Conservation (phyloP, 2,888 invertebrate species). For the Halictus quadricinctus region DNA sequence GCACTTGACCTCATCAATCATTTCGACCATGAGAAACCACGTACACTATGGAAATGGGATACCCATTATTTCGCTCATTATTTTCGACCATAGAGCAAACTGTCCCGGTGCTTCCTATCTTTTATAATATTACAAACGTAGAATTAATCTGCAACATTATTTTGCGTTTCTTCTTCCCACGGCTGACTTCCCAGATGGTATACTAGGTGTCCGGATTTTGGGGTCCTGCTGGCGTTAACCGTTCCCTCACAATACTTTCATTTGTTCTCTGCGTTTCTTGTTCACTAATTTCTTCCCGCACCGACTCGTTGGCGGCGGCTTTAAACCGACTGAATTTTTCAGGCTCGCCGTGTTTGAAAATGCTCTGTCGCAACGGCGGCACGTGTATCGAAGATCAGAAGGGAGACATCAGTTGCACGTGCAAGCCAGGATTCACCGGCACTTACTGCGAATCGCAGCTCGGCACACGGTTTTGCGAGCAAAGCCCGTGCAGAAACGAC, state of each 20-base stretch:
- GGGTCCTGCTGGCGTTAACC: not conserved
- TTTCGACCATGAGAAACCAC: not conserved
- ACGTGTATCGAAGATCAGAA: constrained; percentile 87
- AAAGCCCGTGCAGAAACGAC: constrained; percentile 91
- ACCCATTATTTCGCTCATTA: not conserved
- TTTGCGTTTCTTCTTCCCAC: not conserved
- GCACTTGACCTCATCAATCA: not conserved
- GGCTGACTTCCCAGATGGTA: not conserved
- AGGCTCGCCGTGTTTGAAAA: constrained; percentile 88
- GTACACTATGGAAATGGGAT: not conserved
- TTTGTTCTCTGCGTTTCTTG: constrained; percentile 10
- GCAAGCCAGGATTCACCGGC: constrained; percentile 87
- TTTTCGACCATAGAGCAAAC: not conserved
- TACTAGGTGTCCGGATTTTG: constrained; percentile 33
- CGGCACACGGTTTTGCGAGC: constrained; percentile 88
- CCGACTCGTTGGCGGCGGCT: not conserved
- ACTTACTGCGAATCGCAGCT: constrained; percentile 89
- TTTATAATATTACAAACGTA: not conserved
- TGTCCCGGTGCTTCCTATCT: not conserved
- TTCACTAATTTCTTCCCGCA: not conserved
- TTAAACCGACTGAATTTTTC: constrained; percentile 61
- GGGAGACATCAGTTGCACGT: constrained; percentile 89
- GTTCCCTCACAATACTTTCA: constrained; percentile 5
- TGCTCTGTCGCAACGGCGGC: constrained; percentile 89
- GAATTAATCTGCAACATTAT: not conserved